Percentiles rank a stretch among this genome's conserved stretches.
These are phyloP conservation scores for Nemapogon koenigi DNA, from an alignment of 2,888 invertebrate species.

Conservation along the genomic window DNA sequence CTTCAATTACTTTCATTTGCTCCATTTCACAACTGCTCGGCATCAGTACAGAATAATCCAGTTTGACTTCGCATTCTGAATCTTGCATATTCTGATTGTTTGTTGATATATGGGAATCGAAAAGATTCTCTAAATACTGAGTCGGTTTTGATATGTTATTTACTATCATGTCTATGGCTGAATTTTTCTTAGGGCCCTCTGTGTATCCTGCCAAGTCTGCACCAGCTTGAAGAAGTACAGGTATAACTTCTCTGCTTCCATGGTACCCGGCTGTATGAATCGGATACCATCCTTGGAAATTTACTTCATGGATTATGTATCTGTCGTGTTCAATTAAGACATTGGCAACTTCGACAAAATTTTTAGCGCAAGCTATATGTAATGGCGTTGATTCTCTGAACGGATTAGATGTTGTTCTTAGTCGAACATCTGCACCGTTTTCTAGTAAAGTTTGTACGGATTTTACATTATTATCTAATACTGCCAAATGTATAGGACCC, in stretches of 20 bases:
- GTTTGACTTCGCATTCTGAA: conserved; percentile 44
- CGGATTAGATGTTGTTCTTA: conserved; percentile 44
- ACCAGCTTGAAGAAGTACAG: conserved; percentile 42
- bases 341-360: conserved; percentile 38
- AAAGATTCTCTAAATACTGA: conserved; percentile 55
- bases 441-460: conserved; percentile 49
- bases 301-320: conserved; percentile 46
- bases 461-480: conserved; percentile 49
- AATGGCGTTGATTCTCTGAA: conserved; percentile 48
- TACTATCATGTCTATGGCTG: conserved; percentile 59
- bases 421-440: conserved; percentile 45
- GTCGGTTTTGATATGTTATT: conserved; percentile 59
- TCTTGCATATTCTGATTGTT: conserved; percentile 47
- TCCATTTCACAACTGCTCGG: conserved; percentile 47
- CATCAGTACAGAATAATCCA: conserved; percentile 57
- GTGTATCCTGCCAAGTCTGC: conserved; percentile 48
- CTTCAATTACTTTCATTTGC: conserved; percentile 63
- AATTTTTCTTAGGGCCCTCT: conserved; percentile 41
- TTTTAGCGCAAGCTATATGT: conserved; percentile 50
- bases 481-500: conserved; percentile 63
- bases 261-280: conserved; percentile 58
- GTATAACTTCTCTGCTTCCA: conserved; percentile 65
- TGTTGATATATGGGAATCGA: conserved; percentile 54
- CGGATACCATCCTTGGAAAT: conserved; percentile 40
- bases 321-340: conserved; percentile 40